These are phyloP conservation scores for Melitaea cinxia DNA, from an alignment of 1,140 invertebrate genomes.

Conservation along the genomic window DNA sequence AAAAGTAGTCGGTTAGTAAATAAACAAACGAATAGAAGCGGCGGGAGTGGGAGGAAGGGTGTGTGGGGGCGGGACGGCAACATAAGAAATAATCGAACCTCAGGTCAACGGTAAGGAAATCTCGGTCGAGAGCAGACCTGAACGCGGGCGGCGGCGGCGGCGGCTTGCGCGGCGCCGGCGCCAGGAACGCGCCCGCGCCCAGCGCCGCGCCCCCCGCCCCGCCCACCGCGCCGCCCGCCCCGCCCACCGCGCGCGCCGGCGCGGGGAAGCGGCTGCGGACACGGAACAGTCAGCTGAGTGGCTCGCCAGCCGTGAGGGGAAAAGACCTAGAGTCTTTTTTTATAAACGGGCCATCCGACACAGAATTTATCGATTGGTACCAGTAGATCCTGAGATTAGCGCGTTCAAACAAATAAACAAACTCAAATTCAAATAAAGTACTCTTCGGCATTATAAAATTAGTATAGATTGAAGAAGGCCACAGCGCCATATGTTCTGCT, in stretches of 20 bases:
- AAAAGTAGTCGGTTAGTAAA: too few relatives aligned
- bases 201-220: slow-evolving; percentile 81
- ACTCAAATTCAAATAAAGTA: too few relatives aligned
- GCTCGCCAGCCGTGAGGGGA: too few relatives aligned
- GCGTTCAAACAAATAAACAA: too few relatives aligned
- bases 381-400: too few relatives aligned
- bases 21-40: not conserved
- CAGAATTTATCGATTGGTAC: too few relatives aligned
- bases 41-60: slow-evolving; percentile 4
- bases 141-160: slow-evolving; percentile 90
- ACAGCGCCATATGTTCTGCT: too few relatives aligned
- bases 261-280: slow-evolving; percentile 65
- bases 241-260: slow-evolving; percentile 67
- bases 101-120: slow-evolving; percentile 84
- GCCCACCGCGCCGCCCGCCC: slow-evolving; percentile 81
- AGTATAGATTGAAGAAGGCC: too few relatives aligned
- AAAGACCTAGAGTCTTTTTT: too few relatives aligned
- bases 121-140: slow-evolving; percentile 86
- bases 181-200: slow-evolving; percentile 85
- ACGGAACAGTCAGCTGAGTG: not conserved
- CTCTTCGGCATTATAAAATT: too few relatives aligned
- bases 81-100: slow-evolving; percentile 80
- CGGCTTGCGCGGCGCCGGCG: slow-evolving; percentile 85
- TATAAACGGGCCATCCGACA: too few relatives aligned
- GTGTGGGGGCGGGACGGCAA: slow-evolving; percentile 32